Evolutionary conservation across 2,113 vertebrate species (phyloP).

Genomic region (Platysteira castanea): DNA sequence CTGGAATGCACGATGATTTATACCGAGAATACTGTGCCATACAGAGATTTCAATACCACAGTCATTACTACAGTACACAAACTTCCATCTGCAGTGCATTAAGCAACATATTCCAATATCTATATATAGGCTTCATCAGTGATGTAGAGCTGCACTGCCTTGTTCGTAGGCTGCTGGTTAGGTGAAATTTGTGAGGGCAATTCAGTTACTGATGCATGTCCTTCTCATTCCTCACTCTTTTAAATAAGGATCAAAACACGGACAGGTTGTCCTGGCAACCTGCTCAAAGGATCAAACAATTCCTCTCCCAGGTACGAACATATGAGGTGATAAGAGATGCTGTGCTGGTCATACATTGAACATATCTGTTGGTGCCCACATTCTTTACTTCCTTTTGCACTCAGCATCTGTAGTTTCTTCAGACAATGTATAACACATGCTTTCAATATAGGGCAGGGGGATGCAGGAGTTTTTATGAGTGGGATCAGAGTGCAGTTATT

Average conservation of each 20-base stretch:
- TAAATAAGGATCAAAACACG: background rate
- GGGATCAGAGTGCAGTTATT: background rate
- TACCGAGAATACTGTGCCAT: background rate
- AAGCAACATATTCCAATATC: background rate
- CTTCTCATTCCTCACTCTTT: background rate
- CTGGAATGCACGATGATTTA: background rate
- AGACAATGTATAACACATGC: background rate
- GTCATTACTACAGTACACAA: background rate
- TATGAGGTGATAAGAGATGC: background rate
- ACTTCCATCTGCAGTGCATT: background rate
- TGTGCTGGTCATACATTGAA: background rate
- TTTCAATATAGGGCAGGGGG: background rate
- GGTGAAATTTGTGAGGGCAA: background rate
- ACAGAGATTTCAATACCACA: background rate
- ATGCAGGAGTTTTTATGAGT: background rate
- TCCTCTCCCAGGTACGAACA: background rate
- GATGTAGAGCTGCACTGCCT: background rate
- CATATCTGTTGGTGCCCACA: background rate
- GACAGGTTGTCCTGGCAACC: background rate
- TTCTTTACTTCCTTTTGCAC: background rate
- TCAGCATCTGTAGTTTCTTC: background rate
- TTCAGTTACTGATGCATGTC: background rate
- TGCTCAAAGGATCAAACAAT: background rate
- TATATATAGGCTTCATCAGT: background rate
- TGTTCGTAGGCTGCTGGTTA: background rate